Evolutionary conservation across 2,888 invertebrate genomes (phyloP), one percentile per base, ranked within the genome.

Genomic region (Homarus gammarus): DNA sequence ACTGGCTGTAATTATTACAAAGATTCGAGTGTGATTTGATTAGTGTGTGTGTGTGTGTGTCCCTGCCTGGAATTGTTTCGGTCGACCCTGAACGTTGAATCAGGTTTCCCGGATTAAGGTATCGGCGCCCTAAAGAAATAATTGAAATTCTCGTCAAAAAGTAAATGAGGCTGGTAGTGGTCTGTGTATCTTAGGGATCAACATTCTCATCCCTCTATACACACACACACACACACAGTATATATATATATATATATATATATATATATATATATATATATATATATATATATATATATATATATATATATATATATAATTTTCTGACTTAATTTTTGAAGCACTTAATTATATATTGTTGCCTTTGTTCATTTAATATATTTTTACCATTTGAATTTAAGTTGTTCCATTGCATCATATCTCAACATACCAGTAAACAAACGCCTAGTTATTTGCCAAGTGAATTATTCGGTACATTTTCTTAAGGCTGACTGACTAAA

Each of bases 121-220:
- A 27, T 27, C 64, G n/a, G 2, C 64, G 27, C 64, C 27, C 22
- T n/a, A 64, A 64, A 64, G 64, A 64, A 64, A 64, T 64, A 64
- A 27, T 64, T 64, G 64, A 64, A 64, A 64, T 64, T 64, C 64
- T 27, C 27, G 64, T 64, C 64, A 27, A 27, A 64, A 64, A 27
- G 27, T 27, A 6, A 64, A 64, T 64, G 27, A 27, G 1, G 27
- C 27, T 27, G 3, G 10, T 3, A 22, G 10, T 64, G 5, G 27
- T 64, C 10, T 64, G 64, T 64, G 27, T 0, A 27, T 27, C 22
- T 22, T 56, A 0, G 56, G 56, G 56, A 56, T 56, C 22, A 56
- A 56, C 49, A 15, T 49, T 49, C 49, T 49, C 15, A 49, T 49
- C 12, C 12, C 5, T 44, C 6, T 44, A 44, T 44, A 44, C 44